Evolutionary conservation across 1,140 invertebrate genomes (phyloP).

Genomic region (Philaenus spumarius): DNA sequence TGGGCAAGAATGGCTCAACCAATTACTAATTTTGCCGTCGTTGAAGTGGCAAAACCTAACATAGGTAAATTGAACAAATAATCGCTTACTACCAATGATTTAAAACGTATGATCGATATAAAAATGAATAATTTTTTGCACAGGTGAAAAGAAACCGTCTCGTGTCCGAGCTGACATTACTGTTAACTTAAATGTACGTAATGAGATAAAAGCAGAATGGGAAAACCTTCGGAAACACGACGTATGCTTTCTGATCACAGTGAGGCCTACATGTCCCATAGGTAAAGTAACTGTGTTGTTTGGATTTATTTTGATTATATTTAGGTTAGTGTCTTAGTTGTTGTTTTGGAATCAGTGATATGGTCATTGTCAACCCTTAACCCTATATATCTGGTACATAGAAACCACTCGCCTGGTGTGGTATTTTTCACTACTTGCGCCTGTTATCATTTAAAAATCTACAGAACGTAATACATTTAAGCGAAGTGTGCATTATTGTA

Average conservation of each 20-base stretch:
- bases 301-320: too few relatives aligned
- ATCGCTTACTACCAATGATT: neutral
- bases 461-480: too few relatives aligned
- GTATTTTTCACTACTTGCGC: too few relatives aligned
- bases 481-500: too few relatives aligned
- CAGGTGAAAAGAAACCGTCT: constrained; percentile 88
- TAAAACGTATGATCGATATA: neutral
- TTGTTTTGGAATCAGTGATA: too few relatives aligned
- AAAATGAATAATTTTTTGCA: constrained; percentile 4
- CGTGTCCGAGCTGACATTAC: constrained; percentile 90
- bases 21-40: constrained; percentile 85
- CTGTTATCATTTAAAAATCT: too few relatives aligned
- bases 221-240: constrained; percentile 95
- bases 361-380: too few relatives aligned
- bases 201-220: constrained; percentile 95
- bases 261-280: constrained; percentile 74
- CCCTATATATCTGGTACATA: too few relatives aligned
- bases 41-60: constrained; percentile 88
- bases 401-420: too few relatives aligned
- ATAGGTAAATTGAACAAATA: constrained; percentile 45
- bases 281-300: constrained; percentile 46
- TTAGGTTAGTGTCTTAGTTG: too few relatives aligned
- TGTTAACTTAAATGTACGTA: constrained; percentile 82
- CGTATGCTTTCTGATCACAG: constrained; percentile 92
- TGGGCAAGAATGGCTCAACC: constrained; percentile 99